Base-by-base conservation (phyloP, 92 coral and sea anemone genomes). In the Porites evermanni region DNA sequence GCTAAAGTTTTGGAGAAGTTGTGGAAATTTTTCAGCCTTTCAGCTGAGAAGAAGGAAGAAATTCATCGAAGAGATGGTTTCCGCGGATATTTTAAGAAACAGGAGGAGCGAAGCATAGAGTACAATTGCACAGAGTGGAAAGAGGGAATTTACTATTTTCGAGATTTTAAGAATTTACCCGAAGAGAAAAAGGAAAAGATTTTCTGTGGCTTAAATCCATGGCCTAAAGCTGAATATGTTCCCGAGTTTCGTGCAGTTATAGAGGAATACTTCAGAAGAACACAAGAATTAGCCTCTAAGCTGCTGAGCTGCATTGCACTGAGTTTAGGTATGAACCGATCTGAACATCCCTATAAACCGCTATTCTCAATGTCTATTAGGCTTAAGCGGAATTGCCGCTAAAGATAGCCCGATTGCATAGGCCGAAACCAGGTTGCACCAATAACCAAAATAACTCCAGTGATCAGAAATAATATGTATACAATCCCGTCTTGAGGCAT, bases 111-210 rank as follows among this genome's bases (percentile, higher is more conserved):
- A 23, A 91, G 93, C 32, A 89, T 80, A 17, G 91, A 93, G 85
- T 75, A 86, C 14, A 79, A 88, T 26, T 75, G 86, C 59, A 68
- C 92, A 3, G 98, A 95, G 60, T 95, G 98, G 98, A 94, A 94
- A 38, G 98, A 95, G 56, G 95, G 96, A 8, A 72, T 95, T 23
- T 95, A 95, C 67, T 87, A 94, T 54, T 86, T 92, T 72, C 87
- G 87, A 4, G 96, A 93, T 12, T 74, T 90, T 79, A 86, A 81
- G 78, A 75, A 81, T 50, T 51, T 66, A 6, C 70, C 78, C 12
- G 75, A 64, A 69, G 93, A 88, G 24, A 90, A 68, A n/a, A 77
- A 70, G 3, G 94, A 93, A 82, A 70, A 75, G 60, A 70, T 80
- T 4, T 75, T 93, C 53, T 87, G 84, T 72, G 91, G 95, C 18